Conservation (phyloP, 2,888 invertebrate species). For the Troglohyphantes excavatus region DNA sequence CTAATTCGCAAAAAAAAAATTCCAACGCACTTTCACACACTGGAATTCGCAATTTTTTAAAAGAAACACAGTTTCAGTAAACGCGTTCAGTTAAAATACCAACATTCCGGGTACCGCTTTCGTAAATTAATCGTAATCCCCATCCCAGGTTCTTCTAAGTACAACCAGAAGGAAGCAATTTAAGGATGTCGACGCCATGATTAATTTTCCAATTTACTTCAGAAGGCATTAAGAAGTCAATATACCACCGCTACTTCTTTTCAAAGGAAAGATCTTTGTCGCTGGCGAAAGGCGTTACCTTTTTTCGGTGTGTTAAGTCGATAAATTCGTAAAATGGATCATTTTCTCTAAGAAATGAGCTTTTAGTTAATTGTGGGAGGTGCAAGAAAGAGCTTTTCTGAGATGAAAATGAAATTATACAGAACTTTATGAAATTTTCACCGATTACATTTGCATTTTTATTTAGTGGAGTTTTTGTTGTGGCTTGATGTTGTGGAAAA, state of each 20-base stretch:
- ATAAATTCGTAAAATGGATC: background rate
- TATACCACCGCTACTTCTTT: background rate
- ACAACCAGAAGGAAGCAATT: constrained; percentile 12
- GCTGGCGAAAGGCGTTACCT: background rate
- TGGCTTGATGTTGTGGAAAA: too few species aligned
- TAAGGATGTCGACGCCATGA: constrained; percentile 36
- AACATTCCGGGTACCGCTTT: background rate
- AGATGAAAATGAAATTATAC: background rate
- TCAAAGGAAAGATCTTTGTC: background rate
- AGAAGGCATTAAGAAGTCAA: constrained; percentile 41
- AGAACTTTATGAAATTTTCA: background rate
- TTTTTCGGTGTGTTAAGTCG: background rate
- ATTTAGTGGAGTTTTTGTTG: too few species aligned
- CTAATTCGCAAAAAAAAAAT: too few species aligned
- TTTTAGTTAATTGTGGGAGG: too few species aligned
- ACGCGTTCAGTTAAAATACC: background rate
- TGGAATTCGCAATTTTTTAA: too few species aligned
- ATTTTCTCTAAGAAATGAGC: too few species aligned
- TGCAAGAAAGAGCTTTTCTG: background rate
- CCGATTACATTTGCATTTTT: too few species aligned
- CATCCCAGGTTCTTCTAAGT: constrained; percentile 6
- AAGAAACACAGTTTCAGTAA: too few species aligned
- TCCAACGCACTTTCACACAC: too few species aligned
- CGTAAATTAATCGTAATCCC: constrained; percentile 18
- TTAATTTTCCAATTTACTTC: constrained; percentile 66